Evolutionary conservation across 2,797 vertebrate species (phyloP), one percentile per base, ranked within the genome.

Genomic region (Microcaecilia unicolor): DNA sequence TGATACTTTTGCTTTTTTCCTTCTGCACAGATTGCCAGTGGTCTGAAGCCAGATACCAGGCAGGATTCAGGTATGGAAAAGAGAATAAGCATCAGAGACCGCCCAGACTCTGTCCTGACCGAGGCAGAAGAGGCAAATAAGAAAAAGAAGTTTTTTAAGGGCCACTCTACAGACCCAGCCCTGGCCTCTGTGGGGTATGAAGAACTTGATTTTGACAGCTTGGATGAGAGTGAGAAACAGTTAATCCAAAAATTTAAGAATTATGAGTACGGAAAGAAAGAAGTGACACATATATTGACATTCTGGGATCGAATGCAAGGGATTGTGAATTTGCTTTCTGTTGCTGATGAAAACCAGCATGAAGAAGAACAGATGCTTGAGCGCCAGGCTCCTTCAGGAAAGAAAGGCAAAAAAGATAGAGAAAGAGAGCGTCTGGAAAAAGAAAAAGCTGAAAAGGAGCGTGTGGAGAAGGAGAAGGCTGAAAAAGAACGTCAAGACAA

Each of bases 281-380:
- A 76, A 1, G 31, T 97, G 2, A 9, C 41, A 0, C 68, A 64
- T 38, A 52, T 87, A 35, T 61, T 92, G 28, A 55, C 55, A 5
- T 61, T 51, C 63, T 97, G 93, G 93, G 85, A 98, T 70, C 70
- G 88, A 17, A 55, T 37, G 11, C 83, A 64, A 24, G 74, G 84
- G 8, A 3, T 61, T 1, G 35, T 86, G 31, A 19, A 77, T 26
- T 62, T 52, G 4, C 63, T 75, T 1, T 0, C 55, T 0, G 32
- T 40, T 4, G 4, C 27, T 0, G 78, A 86, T 3, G 79, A 86
- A 1, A 2, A 8, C 8, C 6, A 7, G 4, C 62, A 28, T 1
- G 64, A 53, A 9, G 21, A 85, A 0, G 85, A 86, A 3, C 44
- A 57, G 26, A 15, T 10, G 3, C 6, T 18, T 0, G 53, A 65